A percentile compares a stretch with the other conserved stretches of the same genome.
Conservation (phyloP, 2,888 invertebrate species). For the Physocephala rufipes region DNA sequence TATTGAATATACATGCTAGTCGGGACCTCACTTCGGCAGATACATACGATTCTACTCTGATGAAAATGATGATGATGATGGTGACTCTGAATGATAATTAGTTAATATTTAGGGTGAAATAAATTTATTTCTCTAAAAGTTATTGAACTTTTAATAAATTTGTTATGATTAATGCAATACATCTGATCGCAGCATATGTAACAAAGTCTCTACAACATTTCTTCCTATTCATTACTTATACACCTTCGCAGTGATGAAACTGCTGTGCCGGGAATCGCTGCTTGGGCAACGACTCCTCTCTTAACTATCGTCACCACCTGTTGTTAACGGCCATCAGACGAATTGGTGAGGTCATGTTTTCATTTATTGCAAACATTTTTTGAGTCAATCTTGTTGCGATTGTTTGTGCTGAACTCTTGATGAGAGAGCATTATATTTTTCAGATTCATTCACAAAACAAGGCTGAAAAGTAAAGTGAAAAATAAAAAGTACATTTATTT, state of each 20-base stretch:
- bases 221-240: background rate
- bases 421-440: no score
- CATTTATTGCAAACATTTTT: slow-evolving; percentile 15
- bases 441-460: no score
- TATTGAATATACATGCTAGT: no score
- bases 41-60: no score
- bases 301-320: slow-evolving; percentile 43
- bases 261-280: slow-evolving; percentile 3
- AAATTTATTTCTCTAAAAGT: no score
- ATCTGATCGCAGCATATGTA: slow-evolving; percentile 3
- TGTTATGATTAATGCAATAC: slow-evolving; percentile 6
- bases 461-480: background rate
- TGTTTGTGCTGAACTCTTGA: background rate
- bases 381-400: background rate
- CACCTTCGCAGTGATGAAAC: background rate
- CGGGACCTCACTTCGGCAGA: no score
- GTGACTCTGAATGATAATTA: background rate
- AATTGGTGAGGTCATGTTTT: slow-evolving; percentile 49
- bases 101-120: background rate
- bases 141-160: no score
- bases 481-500: background rate
- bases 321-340: slow-evolving; percentile 45
- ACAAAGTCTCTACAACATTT: background rate
- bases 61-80: background rate
- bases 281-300: background rate